Percentiles rank a stretch among this genome's conserved stretches.
These are phyloP conservation scores for Terebella lapidaria DNA, from an alignment of 2,888 invertebrate genomes.

Conservation along the genomic window DNA sequence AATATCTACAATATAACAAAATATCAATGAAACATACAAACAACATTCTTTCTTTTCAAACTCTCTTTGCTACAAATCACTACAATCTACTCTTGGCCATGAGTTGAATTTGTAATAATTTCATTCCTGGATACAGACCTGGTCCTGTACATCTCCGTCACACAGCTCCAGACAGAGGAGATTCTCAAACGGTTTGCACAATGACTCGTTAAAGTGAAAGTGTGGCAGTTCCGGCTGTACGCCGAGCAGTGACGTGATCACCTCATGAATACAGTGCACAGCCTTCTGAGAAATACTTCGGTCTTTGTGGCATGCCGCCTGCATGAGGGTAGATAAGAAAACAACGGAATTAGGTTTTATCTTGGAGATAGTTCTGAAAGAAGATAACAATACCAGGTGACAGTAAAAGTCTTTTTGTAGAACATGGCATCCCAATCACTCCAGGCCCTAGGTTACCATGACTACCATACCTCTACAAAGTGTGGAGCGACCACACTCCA, in stretches of 20 bases:
- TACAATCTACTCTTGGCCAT: too few relatives aligned
- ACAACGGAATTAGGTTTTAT: background rate
- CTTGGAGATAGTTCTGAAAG: background rate
- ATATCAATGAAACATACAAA: background rate
- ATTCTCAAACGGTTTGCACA: slow-evolving; percentile 92
- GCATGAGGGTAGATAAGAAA: background rate
- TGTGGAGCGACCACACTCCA: slow-evolving; percentile 92
- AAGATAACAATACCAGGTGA: background rate
- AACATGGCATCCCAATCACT: background rate
- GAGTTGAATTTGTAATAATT: too few relatives aligned
- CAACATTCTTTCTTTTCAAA: too few relatives aligned
- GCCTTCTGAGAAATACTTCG: slow-evolving; percentile 83
- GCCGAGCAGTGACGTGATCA: slow-evolving; percentile 79
- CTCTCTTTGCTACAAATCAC: too few relatives aligned
- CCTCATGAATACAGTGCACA: slow-evolving; percentile 82
- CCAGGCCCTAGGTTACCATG: too few relatives aligned
- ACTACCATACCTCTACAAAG: slow-evolving; percentile 81
- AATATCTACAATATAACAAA: background rate
- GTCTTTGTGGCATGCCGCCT: slow-evolving; percentile 89
- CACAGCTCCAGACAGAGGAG: slow-evolving; percentile 87
- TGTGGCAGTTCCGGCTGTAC: slow-evolving; percentile 84
- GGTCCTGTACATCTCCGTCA: slow-evolving; percentile 82
- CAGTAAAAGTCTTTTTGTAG: background rate
- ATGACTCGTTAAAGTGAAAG: slow-evolving; percentile 91
- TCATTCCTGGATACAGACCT: slow-evolving; percentile 54